Evolutionary conservation across 2,797 vertebrate species (phyloP).

Genomic region (Leontocebus nigricollis): DNA sequence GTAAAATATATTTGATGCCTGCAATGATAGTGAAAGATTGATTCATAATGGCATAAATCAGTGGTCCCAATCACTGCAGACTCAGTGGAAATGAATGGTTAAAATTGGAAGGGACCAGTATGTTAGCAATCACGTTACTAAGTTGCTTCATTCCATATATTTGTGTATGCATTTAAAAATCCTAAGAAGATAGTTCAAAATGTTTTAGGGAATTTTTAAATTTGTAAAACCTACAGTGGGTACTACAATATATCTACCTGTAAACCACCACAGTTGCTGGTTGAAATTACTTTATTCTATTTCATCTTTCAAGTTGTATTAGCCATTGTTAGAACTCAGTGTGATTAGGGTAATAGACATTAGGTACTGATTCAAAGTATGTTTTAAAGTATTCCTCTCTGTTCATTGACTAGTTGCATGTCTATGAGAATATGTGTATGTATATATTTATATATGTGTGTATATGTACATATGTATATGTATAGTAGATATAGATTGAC

Average conservation of each 20-base stretch:
- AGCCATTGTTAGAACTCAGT: background rate
- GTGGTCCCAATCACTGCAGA: background rate
- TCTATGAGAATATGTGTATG: background rate
- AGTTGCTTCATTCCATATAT: background rate
- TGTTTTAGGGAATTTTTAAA: background rate
- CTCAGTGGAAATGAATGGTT: slow-evolving; percentile 55
- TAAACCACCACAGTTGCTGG: background rate
- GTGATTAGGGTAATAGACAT: background rate
- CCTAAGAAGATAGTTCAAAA: background rate
- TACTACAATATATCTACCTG: background rate
- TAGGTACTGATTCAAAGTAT: background rate
- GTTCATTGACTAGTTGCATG: background rate
- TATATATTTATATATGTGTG: background rate
- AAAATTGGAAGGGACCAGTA: slow-evolving; percentile 59
- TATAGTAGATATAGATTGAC: background rate
- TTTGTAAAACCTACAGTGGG: fast-evolving
- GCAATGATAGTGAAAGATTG: background rate
- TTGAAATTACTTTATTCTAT: slow-evolving; percentile 2
- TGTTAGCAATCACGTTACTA: background rate
- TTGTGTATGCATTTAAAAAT: background rate
- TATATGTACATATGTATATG: background rate
- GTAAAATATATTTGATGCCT: slow-evolving; percentile 10
- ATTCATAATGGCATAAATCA: slow-evolving; percentile 48
- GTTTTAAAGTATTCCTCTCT: background rate
- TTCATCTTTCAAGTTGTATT: background rate